Evolutionary conservation across 2,888 invertebrate genomes (phyloP).

Genomic region (Odontomyia ornata): DNA sequence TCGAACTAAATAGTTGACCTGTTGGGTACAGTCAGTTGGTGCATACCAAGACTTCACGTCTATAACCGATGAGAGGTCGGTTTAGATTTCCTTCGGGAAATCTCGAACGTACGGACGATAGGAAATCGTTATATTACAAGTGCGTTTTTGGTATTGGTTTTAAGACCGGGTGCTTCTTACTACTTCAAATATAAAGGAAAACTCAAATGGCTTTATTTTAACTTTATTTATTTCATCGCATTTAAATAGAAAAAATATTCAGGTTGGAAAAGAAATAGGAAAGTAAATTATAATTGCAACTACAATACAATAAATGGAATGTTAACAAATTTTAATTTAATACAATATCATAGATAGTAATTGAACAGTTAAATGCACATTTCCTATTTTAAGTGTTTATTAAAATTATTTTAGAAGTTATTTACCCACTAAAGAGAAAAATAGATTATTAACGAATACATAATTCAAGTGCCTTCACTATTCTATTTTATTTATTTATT

Average conservation of each 20-base stretch:
- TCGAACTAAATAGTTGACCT: no score
- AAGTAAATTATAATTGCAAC: neutral
- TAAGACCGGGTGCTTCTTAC: no score
- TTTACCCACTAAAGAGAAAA: neutral
- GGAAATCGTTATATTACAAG: no score
- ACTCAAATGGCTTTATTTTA: slow-evolving; percentile 15
- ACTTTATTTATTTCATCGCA: slow-evolving; percentile 41
- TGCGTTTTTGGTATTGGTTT: no score
- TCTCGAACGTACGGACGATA: no score
- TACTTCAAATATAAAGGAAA: no score
- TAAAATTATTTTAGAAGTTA: neutral
- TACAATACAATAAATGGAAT: neutral
- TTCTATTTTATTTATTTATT: slow-evolving; percentile 1
- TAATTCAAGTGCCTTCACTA: slow-evolving; percentile 1
- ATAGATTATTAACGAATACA: neutral
- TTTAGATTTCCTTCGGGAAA: no score
- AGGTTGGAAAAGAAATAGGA: slow-evolving; percentile 11
- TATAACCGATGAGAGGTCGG: no score
- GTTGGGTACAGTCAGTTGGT: no score
- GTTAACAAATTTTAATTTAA: neutral
- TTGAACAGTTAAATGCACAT: neutral
- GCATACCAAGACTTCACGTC: no score
- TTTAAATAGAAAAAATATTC: slow-evolving; percentile 36
- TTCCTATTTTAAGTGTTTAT: neutral
- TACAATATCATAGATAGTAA: neutral